These are phyloP conservation scores for Synanthedon formicaeformis DNA, from an alignment of 2,888 invertebrate species.

Conservation along the genomic window DNA sequence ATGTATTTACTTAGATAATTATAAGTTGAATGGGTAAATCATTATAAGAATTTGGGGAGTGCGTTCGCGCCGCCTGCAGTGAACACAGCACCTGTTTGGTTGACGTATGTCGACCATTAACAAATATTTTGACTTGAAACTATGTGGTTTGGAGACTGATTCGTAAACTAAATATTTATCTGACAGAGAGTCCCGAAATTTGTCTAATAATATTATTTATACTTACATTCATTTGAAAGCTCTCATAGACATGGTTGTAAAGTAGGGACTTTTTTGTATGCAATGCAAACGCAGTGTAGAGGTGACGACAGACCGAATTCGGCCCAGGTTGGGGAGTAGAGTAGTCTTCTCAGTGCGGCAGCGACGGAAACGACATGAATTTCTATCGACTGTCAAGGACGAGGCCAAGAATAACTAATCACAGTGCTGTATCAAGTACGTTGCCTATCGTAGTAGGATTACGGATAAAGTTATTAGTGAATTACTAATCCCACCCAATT, in stretches of 20 bases:
- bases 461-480: too few species aligned
- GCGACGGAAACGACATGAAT: not conserved
- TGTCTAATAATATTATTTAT: too few species aligned
- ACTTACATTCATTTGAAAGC: too few species aligned
- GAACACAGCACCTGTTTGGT: slow-evolving; percentile 6
- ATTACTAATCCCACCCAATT: too few species aligned
- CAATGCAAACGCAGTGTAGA: not conserved
- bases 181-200: too few species aligned
- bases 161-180: not conserved
- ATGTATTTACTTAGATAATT: slow-evolving; percentile 40
- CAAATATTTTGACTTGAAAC: slow-evolving; percentile 30
- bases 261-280: too few species aligned
- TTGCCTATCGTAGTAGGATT: too few species aligned
- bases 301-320: not conserved
- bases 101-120: slow-evolving; percentile 24
- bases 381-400: too few species aligned
- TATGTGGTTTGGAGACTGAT: slow-evolving; percentile 12
- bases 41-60: slow-evolving; percentile 34
- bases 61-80: slow-evolving; percentile 11
- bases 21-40: slow-evolving; percentile 29
- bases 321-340: slow-evolving; percentile 1
- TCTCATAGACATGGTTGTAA: too few species aligned
- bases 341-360: slow-evolving; percentile 3
- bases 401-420: too few species aligned
- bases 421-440: too few species aligned